Percentiles rank a stretch among this genome's conserved stretches.
Evolutionary conservation across 2,113 vertebrate genomes (phyloP).

Genomic region (Sciurus niger): DNA sequence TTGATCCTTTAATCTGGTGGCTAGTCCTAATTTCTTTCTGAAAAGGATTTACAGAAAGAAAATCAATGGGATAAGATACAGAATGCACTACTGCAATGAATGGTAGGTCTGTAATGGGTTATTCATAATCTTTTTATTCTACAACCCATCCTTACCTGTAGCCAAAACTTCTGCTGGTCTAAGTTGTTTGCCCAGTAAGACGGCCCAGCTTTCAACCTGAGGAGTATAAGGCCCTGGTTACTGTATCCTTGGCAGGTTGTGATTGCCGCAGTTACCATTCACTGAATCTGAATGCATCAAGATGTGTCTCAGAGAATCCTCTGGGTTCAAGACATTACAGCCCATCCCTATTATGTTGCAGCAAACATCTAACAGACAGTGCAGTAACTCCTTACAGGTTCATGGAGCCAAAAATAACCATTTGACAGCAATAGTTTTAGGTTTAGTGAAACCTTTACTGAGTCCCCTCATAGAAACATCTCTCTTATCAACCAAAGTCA

Average conservation of each 20-base stretch:
- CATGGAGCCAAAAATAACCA: not conserved
- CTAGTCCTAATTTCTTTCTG: slow-evolving; percentile 21
- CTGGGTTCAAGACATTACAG: not conserved
- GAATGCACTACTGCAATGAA: not conserved
- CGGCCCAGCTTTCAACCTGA: not conserved
- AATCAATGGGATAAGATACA: not conserved
- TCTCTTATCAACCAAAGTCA: not conserved
- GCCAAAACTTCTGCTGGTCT: not conserved
- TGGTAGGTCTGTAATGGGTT: not conserved
- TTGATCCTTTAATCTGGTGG: not conserved
- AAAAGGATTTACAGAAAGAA: not conserved
- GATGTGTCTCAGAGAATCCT: not conserved
- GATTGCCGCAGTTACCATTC: not conserved
- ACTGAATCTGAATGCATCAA: not conserved
- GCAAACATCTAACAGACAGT: not conserved
- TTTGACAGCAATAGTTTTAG: not conserved
- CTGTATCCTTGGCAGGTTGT: not conserved
- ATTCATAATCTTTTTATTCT: not conserved
- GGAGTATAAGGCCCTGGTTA: not conserved
- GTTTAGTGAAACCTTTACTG: slow-evolving; percentile 15
- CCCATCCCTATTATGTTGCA: not conserved
- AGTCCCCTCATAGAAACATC: not conserved
- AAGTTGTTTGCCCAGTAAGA: not conserved
- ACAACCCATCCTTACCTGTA: not conserved
- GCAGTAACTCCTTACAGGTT: not conserved